A percentile compares a stretch with the other conserved stretches of the same genome.
phyloP scores from a whole-genome alignment of 2,797 vertebrate genomes.

The Dendrocincla fuliginosa region DNA sequence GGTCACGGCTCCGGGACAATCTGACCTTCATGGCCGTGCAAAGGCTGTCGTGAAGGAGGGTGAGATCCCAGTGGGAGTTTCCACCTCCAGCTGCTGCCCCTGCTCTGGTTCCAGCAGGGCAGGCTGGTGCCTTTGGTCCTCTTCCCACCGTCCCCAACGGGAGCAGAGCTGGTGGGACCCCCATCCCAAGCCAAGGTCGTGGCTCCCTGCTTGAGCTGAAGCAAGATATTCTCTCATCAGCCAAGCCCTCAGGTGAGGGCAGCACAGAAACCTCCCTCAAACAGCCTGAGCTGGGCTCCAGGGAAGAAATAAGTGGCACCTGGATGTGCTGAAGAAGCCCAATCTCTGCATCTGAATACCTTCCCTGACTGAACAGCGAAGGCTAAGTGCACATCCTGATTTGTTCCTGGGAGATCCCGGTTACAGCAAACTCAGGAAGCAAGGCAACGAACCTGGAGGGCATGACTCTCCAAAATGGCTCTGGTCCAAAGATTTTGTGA shows the following conservation, averaged over 20 bases:
- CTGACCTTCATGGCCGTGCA: neutral
- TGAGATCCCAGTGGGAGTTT: neutral
- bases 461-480: neutral
- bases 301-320: neutral
- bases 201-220: neutral
- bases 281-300: neutral
- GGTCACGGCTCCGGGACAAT: neutral
- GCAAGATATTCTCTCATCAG: neutral
- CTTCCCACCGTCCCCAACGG: neutral
- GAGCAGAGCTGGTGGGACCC: neutral
- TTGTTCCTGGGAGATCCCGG: neutral
- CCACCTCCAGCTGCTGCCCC: neutral
- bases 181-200: accelerated
- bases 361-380: neutral
- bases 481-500: neutral
- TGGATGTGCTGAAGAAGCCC: neutral
- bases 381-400: accelerated
- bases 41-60: neutral
- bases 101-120: neutral
- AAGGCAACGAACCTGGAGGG: neutral
- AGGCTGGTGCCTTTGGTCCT: neutral
- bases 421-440: neutral
- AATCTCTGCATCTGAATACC: neutral
- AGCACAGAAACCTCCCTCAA: neutral
- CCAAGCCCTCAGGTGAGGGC: neutral